Percentiles rank a stretch among this genome's conserved stretches.
Evolutionary conservation across 2,113 vertebrate species (phyloP).

Genomic region (Typhlomys cinereus): DNA sequence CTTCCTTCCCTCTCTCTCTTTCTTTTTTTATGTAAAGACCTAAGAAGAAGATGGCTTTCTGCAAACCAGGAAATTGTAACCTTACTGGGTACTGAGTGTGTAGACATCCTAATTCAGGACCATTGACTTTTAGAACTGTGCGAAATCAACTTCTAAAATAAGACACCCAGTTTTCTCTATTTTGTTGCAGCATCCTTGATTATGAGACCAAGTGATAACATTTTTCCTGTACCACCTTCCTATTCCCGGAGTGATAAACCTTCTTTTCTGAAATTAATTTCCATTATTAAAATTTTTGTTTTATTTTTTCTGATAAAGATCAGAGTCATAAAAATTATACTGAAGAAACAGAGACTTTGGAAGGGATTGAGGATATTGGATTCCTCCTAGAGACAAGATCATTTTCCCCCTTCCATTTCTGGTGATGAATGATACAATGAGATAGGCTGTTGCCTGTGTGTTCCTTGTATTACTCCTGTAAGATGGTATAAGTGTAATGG

Average conservation of each 20-base stretch:
- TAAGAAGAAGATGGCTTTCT: background rate
- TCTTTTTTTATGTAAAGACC: background rate
- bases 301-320: background rate
- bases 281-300: background rate
- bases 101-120: background rate
- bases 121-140: background rate
- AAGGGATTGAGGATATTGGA: background rate
- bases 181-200: background rate
- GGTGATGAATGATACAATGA: background rate
- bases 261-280: background rate
- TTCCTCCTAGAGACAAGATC: background rate
- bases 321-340: background rate
- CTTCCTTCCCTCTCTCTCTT: background rate
- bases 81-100: background rate
- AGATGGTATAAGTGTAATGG: background rate
- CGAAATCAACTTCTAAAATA: background rate
- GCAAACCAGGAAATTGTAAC: background rate
- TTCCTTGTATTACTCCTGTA: background rate
- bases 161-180: background rate
- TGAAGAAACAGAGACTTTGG: background rate
- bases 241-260: accelerated
- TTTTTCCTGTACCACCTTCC: background rate
- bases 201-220: background rate
- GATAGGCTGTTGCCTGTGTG: background rate
- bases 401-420: background rate